phyloP scores from a whole-genome alignment of 2,113 vertebrate species.

The Meriones unguiculatus region DNA sequence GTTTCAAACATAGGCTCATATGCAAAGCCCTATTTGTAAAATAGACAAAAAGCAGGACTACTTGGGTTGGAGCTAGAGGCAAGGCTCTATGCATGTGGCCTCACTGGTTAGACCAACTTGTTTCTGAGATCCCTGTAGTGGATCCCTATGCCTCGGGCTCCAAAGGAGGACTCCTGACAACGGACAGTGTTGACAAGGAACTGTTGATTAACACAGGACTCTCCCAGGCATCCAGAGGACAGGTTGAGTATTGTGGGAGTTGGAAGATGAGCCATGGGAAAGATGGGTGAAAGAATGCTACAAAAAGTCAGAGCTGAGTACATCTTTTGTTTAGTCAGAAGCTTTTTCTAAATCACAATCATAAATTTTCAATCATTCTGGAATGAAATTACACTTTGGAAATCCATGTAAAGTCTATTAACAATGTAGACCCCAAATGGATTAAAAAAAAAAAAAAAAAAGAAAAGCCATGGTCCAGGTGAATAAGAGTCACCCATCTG shows the following conservation, averaged over 20 bases:
- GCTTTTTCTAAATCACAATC: not conserved
- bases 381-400: slow-evolving; percentile 18
- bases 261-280: not conserved
- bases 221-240: not conserved
- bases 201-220: not conserved
- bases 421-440: not conserved
- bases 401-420: not conserved
- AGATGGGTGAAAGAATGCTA: not conserved
- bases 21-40: slow-evolving; percentile 42
- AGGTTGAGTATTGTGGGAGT: not conserved
- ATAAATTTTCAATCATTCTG: not conserved
- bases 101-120: not conserved
- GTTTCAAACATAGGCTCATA: slow-evolving; percentile 42
- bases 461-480: not conserved
- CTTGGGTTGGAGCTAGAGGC: not conserved
- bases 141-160: not conserved
- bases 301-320: slow-evolving; percentile 19
- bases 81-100: not conserved
- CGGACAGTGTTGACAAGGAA: not conserved
- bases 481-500: not conserved
- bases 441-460: not conserved
- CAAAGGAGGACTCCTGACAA: not conserved
- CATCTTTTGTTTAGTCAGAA: not conserved
- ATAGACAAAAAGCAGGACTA: slow-evolving; percentile 31
- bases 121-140: slow-evolving; percentile 11